Percentiles rank a stretch among this genome's conserved stretches.
phyloP scores from a whole-genome alignment of 2,797 vertebrate species.

The Acanthurus lineatus region DNA sequence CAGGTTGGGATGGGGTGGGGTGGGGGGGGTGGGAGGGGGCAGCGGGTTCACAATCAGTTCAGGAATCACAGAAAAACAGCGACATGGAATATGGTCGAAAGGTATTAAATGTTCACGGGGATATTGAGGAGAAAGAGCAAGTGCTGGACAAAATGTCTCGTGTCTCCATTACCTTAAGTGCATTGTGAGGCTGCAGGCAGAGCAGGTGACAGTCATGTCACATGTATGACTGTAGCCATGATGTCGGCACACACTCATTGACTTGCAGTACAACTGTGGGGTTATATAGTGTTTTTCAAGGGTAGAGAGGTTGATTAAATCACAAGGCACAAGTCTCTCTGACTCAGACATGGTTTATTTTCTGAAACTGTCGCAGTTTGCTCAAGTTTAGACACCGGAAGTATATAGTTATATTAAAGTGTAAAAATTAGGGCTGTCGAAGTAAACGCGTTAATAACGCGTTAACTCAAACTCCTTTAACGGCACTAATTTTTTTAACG shows the following conservation, averaged over 20 bases:
- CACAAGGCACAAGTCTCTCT: conserved; percentile 16
- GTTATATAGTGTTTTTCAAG: conserved; percentile 55
- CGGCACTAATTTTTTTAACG: no score
- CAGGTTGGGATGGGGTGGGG: neutral
- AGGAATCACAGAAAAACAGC: conserved; percentile 36
- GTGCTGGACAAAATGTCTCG: conserved; percentile 39
- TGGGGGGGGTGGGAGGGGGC: neutral
- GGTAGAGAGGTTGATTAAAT: conserved; percentile 36
- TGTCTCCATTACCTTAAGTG: conserved; percentile 74
- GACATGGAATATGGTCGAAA: conserved; percentile 22
- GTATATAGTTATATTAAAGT: no score
- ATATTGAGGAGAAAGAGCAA: conserved; percentile 54
- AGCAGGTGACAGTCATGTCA: conserved; percentile 64
- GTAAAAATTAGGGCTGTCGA: no score
- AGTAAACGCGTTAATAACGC: no score
- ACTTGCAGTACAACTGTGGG: conserved; percentile 49
- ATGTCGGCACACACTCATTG: conserved; percentile 57
- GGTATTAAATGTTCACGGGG: conserved; percentile 51
- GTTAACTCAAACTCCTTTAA: no score
- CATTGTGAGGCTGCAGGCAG: conserved; percentile 39
- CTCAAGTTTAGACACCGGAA: no score
- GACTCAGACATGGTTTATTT: no score
- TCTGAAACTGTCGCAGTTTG: no score
- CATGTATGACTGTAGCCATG: conserved; percentile 50
- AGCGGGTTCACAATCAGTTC: conserved; percentile 50